phyloP scores from a whole-genome alignment of 2,888 invertebrate species.

The Agrenia bidenticulata region DNA sequence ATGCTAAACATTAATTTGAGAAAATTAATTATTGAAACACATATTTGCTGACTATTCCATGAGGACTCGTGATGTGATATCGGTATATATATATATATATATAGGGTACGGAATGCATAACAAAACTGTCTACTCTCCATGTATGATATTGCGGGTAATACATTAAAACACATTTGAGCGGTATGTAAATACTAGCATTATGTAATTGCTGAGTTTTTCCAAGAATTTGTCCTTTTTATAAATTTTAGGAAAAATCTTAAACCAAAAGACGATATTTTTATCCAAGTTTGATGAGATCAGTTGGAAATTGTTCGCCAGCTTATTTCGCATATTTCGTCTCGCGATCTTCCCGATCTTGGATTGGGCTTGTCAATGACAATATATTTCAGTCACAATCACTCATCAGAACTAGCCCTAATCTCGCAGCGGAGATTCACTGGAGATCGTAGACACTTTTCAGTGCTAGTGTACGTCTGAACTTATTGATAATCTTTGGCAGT shows the following conservation, averaged over 20 bases:
- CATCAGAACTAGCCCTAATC: too few species aligned
- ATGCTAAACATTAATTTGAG: neutral
- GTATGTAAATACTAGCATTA: conserved; percentile 10
- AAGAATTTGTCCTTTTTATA: neutral
- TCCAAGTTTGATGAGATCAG: conserved; percentile 17
- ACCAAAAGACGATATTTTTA: neutral
- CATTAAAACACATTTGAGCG: conserved; percentile 17
- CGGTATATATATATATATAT: neutral
- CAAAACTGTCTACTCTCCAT: neutral
- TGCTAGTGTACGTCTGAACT: neutral
- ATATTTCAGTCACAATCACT: too few species aligned
- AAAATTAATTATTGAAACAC: conserved; percentile 1
- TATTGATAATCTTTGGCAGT: conserved; percentile 22
- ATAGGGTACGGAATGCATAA: conserved; percentile 4
- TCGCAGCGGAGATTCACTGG: too few species aligned
- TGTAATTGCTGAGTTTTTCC: neutral
- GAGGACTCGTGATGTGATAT: neutral
- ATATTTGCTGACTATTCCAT: conserved; percentile 5
- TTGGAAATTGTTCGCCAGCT: conserved; percentile 10
- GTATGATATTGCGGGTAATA: conserved; percentile 13
- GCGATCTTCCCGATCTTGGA: too few species aligned
- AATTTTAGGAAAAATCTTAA: neutral
- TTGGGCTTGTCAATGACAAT: too few species aligned
- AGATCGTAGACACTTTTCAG: neutral
- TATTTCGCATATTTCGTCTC: too few species aligned